Percentiles rank a stretch among this genome's conserved stretches.
Evolutionary conservation across 2,797 vertebrate genomes (phyloP).

Genomic region (Enteromius fasciolatus): DNA sequence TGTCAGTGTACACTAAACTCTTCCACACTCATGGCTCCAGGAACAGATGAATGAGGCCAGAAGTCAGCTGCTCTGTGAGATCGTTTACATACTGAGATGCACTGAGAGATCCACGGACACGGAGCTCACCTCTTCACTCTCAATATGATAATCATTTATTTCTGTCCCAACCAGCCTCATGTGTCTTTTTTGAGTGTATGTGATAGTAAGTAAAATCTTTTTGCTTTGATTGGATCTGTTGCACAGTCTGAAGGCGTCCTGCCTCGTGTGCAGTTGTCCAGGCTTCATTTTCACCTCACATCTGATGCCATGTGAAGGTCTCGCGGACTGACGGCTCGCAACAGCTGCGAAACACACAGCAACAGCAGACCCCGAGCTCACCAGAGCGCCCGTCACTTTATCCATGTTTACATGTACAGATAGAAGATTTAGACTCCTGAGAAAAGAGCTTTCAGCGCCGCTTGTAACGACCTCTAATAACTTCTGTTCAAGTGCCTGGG

Average conservation of each 20-base stretch:
- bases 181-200: conserved; percentile 65
- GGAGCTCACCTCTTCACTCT: background rate
- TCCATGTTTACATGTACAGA: conserved; percentile 12
- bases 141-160: conserved; percentile 27
- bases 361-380: background rate
- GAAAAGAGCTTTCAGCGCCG: background rate
- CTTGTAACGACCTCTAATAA: conserved; percentile 14
- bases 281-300: conserved; percentile 68
- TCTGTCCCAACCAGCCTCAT: conserved; percentile 63
- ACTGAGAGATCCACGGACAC: background rate
- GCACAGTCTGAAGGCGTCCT: conserved; percentile 68
- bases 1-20: conserved; percentile 71
- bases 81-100: background rate
- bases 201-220: conserved; percentile 67
- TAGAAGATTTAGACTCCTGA: background rate
- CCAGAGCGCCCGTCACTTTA: background rate
- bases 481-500: conserved; percentile 48
- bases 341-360: conserved; percentile 67
- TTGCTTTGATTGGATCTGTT: conserved; percentile 75
- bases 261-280: conserved; percentile 68
- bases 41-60: conserved; percentile 76
- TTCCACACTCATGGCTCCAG: conserved; percentile 67
- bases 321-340: conserved; percentile 71
- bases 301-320: conserved; percentile 70
- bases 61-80: conserved; percentile 60